A percentile compares a stretch with the other conserved stretches of the same genome.
Conservation (phyloP, 1,140 invertebrate genomes). For the Drosophila pseudoananassae region DNA sequence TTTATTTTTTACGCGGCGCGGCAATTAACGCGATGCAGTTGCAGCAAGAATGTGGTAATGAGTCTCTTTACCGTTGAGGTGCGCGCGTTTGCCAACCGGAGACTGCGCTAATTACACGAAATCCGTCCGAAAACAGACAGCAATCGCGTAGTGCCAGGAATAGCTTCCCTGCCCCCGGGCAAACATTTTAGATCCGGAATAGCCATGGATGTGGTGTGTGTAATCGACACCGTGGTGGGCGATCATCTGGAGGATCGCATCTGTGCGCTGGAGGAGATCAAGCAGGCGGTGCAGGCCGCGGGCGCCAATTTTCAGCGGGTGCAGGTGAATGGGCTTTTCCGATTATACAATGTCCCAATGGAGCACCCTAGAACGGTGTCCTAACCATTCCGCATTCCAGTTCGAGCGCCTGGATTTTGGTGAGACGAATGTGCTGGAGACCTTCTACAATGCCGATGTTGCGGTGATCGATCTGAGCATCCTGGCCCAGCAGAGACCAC, state of each 20-base stretch:
- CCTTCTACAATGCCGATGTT: slow-evolving; percentile 98
- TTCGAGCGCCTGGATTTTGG: slow-evolving; percentile 95
- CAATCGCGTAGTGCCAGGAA: slow-evolving; percentile 53
- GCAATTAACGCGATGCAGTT: slow-evolving; percentile 64
- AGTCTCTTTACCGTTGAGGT: slow-evolving; percentile 51
- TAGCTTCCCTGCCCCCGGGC: slow-evolving; percentile 42
- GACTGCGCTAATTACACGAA: slow-evolving; percentile 30
- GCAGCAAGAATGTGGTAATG: slow-evolving; percentile 67
- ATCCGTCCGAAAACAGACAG: slow-evolving; percentile 41
- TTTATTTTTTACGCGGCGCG: slow-evolving; percentile 58
- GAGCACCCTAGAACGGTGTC: background rate
- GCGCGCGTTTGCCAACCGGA: slow-evolving; percentile 27
- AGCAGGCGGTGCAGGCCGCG: slow-evolving; percentile 90
- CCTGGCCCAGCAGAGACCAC: slow-evolving; percentile 93
- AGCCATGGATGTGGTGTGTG: slow-evolving; percentile 95
- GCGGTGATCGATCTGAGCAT: slow-evolving; percentile 97
- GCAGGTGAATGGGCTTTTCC: slow-evolving; percentile 86
- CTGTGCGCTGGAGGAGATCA: slow-evolving; percentile 93
- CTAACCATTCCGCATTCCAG: slow-evolving; percentile 83
- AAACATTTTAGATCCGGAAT: slow-evolving; percentile 17
- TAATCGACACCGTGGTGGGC: slow-evolving; percentile 92
- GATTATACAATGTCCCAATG: slow-evolving; percentile 44
- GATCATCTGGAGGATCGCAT: slow-evolving; percentile 90
- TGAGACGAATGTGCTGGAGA: slow-evolving; percentile 92
- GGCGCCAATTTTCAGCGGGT: slow-evolving; percentile 93